Base-by-base conservation (phyloP, 2,888 invertebrate species). In the Agelastica alni region DNA sequence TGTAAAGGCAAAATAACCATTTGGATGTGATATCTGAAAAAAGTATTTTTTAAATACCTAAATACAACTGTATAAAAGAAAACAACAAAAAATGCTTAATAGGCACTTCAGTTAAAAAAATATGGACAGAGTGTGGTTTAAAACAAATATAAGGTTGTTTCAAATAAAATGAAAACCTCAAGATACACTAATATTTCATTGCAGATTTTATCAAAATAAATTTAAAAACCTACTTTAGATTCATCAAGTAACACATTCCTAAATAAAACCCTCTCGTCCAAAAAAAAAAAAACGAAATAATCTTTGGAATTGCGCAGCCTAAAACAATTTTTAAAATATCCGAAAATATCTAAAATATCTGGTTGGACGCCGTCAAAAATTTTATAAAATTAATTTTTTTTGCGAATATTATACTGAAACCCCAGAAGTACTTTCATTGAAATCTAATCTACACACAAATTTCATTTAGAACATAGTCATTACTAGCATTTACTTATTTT, bases 21-120 rank as follows among this genome's bases (percentile, higher is more conserved):
- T 47, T 36, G 47, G 47, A 53, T 47, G 53, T 53, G 53, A 53
- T 53, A 43, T 53, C 14, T 37, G 30, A 28, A 28, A 39, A 9
- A n/a, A 51, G 14, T 4, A 20, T 13, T 31, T 9, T 16, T 3
- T 20, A 12, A 31, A 30, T 9, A 28, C 14, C 4, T 31, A 43
- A 43, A 30, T 16, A 43, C 6, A 14, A 16, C 22, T 46, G 9
- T 34, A 22, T 10, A 17, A 34, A 43, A 48, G 16, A 48, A 30
- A 34, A 32, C 16, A 18, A 43, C 22, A 36, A 53, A 14, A 7
- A 34, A 31, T 43, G 9, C 18, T 36, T 28, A 37, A 37, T 44
- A 54, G 48, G 48, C 53, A 54, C 53, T 49, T 48, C 39, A 13
- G 31, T 32, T 49, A 43, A 13, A 18, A 49, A 6, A 13, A 20